phyloP scores from a whole-genome alignment of 2,797 vertebrate species.

The Bovichtus diacanthus region DNA sequence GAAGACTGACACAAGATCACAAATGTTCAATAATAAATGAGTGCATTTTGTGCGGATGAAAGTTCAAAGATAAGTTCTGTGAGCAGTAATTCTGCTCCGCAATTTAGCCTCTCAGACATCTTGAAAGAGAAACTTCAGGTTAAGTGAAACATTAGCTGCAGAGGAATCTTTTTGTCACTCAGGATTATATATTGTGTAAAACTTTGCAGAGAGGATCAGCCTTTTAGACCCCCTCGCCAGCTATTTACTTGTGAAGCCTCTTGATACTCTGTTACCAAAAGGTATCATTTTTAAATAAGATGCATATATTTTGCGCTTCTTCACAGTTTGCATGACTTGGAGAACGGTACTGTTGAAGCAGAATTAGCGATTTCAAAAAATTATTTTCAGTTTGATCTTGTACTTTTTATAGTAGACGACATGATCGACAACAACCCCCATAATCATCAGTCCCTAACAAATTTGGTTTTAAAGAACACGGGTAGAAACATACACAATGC shows the following conservation, averaged over 20 bases:
- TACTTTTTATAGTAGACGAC: neutral
- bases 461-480: too few relatives aligned
- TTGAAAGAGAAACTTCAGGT: neutral
- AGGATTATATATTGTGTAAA: conserved; percentile 8
- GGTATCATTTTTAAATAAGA: neutral
- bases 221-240: conserved; percentile 1
- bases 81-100: neutral
- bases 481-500: too few relatives aligned
- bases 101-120: neutral
- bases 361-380: neutral
- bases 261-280: neutral
- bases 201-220: neutral
- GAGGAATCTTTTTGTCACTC: neutral
- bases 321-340: neutral
- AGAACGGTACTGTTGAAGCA: neutral
- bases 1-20: neutral
- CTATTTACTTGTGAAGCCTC: neutral
- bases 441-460: too few relatives aligned
- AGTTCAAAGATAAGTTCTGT: neutral
- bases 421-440: too few relatives aligned
- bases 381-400: too few relatives aligned
- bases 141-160: conserved; percentile 2
- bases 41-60: neutral
- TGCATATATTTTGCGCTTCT: neutral
- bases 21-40: neutral